These are phyloP conservation scores for Neoseiulus cucumeris DNA, from an alignment of 1,140 invertebrate species.

Conservation along the genomic window DNA sequence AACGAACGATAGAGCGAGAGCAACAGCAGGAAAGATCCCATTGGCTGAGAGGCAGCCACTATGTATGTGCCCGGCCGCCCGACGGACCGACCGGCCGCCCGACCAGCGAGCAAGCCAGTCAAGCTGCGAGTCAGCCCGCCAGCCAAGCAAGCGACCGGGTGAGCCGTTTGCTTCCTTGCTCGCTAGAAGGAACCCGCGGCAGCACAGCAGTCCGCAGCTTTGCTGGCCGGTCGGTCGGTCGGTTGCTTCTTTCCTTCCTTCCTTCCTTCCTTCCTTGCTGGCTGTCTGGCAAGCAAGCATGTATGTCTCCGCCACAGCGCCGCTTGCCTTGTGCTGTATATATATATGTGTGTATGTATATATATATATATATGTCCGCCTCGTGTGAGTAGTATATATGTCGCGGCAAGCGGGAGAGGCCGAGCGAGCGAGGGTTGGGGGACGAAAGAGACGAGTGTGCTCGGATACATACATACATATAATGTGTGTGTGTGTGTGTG, in stretches of 20 bases:
- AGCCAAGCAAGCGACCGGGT: no score
- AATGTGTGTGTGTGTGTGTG: no score
- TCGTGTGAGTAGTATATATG: neutral
- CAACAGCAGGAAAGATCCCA: constrained; percentile 57
- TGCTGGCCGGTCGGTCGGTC: neutral
- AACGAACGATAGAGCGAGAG: no score
- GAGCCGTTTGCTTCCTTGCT: no score
- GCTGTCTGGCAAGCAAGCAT: neutral
- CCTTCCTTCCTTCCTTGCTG: neutral
- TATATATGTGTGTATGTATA: constrained; percentile 4
- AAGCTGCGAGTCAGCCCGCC: no score
- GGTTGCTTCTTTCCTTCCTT: neutral
- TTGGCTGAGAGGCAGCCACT: constrained; percentile 42
- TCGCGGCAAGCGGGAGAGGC: neutral
- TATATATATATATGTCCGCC: neutral
- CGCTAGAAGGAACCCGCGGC: no score
- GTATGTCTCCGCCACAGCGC: neutral
- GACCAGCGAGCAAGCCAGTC: no score
- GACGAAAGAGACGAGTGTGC: no score
- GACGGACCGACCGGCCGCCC: no score
- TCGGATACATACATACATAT: no score
- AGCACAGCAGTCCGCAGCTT: no score
- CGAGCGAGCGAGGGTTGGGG: neutral
- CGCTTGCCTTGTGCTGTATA: neutral
- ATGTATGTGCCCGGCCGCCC: no score